Conservation (phyloP, 2,888 invertebrate species). For the Liposcelis brunnea region DNA sequence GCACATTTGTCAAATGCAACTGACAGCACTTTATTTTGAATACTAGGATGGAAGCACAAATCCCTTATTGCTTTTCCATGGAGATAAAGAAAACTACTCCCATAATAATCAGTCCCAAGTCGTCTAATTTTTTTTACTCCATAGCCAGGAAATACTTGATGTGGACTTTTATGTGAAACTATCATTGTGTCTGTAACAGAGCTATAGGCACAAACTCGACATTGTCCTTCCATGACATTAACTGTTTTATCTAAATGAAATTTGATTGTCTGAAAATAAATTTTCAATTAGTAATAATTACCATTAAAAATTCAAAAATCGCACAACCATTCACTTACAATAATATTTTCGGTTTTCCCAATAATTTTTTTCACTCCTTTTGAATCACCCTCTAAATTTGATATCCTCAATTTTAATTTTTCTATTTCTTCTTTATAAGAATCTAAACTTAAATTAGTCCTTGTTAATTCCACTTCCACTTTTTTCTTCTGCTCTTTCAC, state of each 20-base stretch:
- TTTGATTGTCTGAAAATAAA: conserved; percentile 8
- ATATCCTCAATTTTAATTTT: conserved; percentile 21
- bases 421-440: conserved; percentile 25
- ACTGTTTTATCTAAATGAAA: background rate
- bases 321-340: too few species aligned
- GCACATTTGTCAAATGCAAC: conserved; percentile 63
- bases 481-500: conserved; percentile 35
- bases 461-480: conserved; percentile 14
- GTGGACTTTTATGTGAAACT: conserved; percentile 56
- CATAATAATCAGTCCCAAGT: conserved; percentile 35
- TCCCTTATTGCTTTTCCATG: conserved; percentile 66
- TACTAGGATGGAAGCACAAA: conserved; percentile 49
- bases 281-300: too few species aligned
- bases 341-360: conserved; percentile 12
- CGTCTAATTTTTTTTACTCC: conserved; percentile 60
- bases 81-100: conserved; percentile 47
- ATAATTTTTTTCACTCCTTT: conserved; percentile 14
- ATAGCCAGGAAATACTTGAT: conserved; percentile 53
- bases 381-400: conserved; percentile 19
- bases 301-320: too few species aligned
- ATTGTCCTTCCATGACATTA: background rate
- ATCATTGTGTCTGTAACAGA: conserved; percentile 22
- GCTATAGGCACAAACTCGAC: conserved; percentile 2
- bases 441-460: background rate
- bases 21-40: conserved; percentile 50